Conservation (phyloP, 2,888 invertebrate genomes). For the Mystacides longicornis region DNA sequence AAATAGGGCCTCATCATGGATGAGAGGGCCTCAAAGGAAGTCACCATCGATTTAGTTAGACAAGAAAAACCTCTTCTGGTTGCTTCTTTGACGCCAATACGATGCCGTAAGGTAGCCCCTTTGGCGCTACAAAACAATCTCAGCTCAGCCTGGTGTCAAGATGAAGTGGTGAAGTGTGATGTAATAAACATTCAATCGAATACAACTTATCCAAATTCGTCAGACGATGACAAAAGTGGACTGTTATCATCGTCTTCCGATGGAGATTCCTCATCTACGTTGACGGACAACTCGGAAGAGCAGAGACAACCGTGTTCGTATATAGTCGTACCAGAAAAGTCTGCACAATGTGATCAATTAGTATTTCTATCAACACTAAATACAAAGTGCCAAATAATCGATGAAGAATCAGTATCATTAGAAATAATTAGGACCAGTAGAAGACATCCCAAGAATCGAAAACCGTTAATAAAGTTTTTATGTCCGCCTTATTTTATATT, state of each 20-base stretch:
- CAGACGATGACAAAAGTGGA: conserved; percentile 16
- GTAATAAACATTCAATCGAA: conserved; percentile 5
- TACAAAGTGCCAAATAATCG: conserved; percentile 30
- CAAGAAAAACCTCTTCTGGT: too few relatives aligned
- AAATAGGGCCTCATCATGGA: too few relatives aligned
- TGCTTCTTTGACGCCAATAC: neutral
- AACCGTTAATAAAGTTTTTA: conserved; percentile 26
- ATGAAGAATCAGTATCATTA: conserved; percentile 27
- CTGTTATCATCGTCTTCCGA: conserved; percentile 13
- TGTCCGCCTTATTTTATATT: conserved; percentile 33
- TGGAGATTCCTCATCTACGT: conserved; percentile 1
- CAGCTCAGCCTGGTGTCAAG: conserved; percentile 9
- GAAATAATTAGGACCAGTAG: conserved; percentile 26
- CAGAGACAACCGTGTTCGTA: conserved; percentile 9
- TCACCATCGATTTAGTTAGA: too few relatives aligned
- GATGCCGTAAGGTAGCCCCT: neutral
- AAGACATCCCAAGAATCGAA: conserved; percentile 23
- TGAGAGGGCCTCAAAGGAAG: too few relatives aligned
- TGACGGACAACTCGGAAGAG: conserved; percentile 8
- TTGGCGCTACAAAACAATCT: neutral
- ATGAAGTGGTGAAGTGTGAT: neutral
- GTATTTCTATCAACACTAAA: conserved; percentile 25
- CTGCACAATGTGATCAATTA: neutral
- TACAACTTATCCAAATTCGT: conserved; percentile 6
- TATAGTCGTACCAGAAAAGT: conserved; percentile 11